These are phyloP conservation scores for Papilio polytes DNA, from an alignment of 1,140 invertebrate species.

Conservation along the genomic window DNA sequence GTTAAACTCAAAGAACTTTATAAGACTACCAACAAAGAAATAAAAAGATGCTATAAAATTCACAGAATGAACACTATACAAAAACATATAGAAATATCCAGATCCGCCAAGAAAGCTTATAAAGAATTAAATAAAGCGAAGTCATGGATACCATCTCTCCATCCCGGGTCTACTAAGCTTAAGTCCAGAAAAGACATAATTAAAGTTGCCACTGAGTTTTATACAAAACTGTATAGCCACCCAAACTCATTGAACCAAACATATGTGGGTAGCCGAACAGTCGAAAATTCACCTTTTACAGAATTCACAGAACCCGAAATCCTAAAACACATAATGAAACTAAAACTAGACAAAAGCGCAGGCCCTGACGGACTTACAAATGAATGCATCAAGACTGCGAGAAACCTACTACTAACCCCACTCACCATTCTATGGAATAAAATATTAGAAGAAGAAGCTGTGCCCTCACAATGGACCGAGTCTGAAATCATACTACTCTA, in stretches of 20 bases:
- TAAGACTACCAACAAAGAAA: conserved; percentile 55
- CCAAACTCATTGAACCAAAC: conserved; percentile 20
- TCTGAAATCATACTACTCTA: conserved; percentile 59
- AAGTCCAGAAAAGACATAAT: conserved; percentile 48
- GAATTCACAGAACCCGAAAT: conserved; percentile 42
- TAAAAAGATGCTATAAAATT: conserved; percentile 49
- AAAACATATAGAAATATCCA: conserved; percentile 43
- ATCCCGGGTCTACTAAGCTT: conserved; percentile 39
- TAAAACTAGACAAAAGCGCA: conserved; percentile 46
- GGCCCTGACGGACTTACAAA: conserved; percentile 46
- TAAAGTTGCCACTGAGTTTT: conserved; percentile 49
- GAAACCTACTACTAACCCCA: conserved; percentile 43
- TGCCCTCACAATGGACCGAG: conserved; percentile 50
- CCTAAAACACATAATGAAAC: conserved; percentile 44
- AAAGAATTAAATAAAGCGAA: conserved; percentile 50
- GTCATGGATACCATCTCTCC: conserved; percentile 48
- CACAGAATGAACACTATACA: conserved; percentile 46
- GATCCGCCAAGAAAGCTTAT: conserved; percentile 49
- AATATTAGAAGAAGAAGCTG: conserved; percentile 50
- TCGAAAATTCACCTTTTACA: conserved; percentile 14
- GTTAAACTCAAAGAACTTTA: conserved; percentile 50
- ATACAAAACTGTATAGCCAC: conserved; percentile 46
- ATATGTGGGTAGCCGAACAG: not conserved
- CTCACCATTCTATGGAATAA: conserved; percentile 48
- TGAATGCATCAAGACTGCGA: conserved; percentile 45